A percentile compares a stretch with the other conserved stretches of the same genome.
Conservation (phyloP, 2,113 vertebrate genomes). For the Ondatra zibethicus region DNA sequence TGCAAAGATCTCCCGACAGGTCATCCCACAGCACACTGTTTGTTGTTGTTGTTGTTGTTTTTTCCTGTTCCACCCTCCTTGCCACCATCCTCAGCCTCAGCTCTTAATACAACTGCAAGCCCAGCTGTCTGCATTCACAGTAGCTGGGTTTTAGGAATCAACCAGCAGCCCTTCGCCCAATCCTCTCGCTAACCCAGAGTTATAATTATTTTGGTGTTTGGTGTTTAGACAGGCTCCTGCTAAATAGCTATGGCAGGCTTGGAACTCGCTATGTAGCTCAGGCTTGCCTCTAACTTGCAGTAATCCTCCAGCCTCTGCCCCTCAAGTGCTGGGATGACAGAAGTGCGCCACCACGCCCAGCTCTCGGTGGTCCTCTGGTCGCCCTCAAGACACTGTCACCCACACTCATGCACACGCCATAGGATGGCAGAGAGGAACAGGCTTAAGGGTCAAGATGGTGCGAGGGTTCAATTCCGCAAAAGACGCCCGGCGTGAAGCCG, state of each 20-base stretch:
- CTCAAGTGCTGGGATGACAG: no score
- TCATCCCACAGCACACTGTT: background rate
- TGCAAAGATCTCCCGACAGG: background rate
- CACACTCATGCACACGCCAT: background rate
- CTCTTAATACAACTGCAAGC: background rate
- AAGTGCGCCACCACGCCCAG: background rate
- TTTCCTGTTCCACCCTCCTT: background rate
- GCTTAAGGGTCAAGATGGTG: background rate
- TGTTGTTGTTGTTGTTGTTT: no score
- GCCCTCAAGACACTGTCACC: background rate
- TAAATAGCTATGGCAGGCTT: background rate
- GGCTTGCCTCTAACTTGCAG: background rate
- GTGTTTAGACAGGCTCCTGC: background rate
- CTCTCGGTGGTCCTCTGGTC: background rate
- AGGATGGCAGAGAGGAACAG: no score
- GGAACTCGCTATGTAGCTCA: background rate
- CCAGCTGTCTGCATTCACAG: background rate
- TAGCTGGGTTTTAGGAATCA: background rate
- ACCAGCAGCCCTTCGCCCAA: background rate
- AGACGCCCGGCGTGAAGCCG: background rate
- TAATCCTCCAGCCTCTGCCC: background rate
- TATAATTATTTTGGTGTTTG: background rate
- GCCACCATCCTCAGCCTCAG: background rate
- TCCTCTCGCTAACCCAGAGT: background rate
- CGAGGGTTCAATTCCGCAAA: background rate